Base-by-base conservation (phyloP, 1,140 invertebrate genomes). In the Eupeodes corollae region DNA sequence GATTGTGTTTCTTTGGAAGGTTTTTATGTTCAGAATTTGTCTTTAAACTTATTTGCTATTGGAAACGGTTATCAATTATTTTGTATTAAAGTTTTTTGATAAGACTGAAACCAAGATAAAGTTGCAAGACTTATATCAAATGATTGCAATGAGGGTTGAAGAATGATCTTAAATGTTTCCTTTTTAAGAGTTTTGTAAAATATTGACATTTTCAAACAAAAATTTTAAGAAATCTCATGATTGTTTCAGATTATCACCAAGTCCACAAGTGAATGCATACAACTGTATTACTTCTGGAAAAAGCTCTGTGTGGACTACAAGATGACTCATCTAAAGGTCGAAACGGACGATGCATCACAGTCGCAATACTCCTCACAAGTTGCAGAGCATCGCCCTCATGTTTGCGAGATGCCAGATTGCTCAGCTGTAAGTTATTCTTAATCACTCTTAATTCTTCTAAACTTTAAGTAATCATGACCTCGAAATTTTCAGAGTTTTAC, bases 261-360 rank as follows among this genome's bases (percentile, higher is more conserved):
- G 76, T 79, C 84, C 40, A 81, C 84, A 5, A 93, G 91, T 62
- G 89, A 98, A 61, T 98, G 94, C 74, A 77, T 98, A 56, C 90
- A 95, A 73, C 97, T 98, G 72, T 98, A 98, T 70, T 98, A 98
- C 68, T 79, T 96, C 56, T 99, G 95, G 95, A 99, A 98, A 72
- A 93, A 93, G 71, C 79, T 91, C 13, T 93, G 89, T 55, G 82
- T 86, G 45, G 87, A 93, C 63, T 90, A 75, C 58, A 80, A 79
- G 53, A 61, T 63, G 5, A 60, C 63, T 9, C 61, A 68, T 43
- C 38, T 68, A 12, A 66, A 63, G 46, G 57, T 58, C 54, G 42
- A 43, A 31, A 26, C 21, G 8, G 21, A 26, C 21, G 21, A 26
- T 26, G 21, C n/a, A 5, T 5, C 35, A 3, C 13, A 37, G 11